Evolutionary conservation across 2,888 invertebrate genomes (phyloP).

Genomic region (Hirtodrosophila histrioides): DNA sequence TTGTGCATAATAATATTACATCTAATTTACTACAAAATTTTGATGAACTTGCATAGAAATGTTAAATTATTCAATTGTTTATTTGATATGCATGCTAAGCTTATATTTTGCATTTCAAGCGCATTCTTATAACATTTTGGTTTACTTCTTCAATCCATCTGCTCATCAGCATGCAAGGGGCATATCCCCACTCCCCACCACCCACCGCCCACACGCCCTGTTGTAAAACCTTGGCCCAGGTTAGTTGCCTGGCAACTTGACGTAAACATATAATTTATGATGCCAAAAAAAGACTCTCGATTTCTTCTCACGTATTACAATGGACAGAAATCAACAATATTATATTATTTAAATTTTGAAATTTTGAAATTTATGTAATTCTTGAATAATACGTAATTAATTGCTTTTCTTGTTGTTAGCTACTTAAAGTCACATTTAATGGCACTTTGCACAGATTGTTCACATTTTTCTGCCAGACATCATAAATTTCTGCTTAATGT

Average conservation of each 20-base stretch:
- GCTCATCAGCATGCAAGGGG: conserved; percentile 34
- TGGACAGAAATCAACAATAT: conserved; percentile 31
- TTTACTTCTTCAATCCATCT: neutral
- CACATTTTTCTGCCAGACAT: conserved; percentile 2
- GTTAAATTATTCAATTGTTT: no score
- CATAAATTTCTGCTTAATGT: conserved; percentile 29
- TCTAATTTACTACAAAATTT: no score
- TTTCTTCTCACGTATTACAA: conserved; percentile 29
- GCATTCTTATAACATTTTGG: no score
- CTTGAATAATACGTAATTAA: conserved; percentile 34
- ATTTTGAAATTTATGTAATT: conserved; percentile 31
- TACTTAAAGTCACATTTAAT: conserved; percentile 25
- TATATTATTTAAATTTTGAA: neutral
- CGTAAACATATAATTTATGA: conserved; percentile 29
- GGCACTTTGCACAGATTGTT: conserved; percentile 30
- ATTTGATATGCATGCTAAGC: neutral
- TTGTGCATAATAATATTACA: no score
- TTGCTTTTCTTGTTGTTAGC: conserved; percentile 28
- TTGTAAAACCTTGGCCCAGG: conserved; percentile 29
- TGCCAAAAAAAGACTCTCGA: conserved; percentile 14
- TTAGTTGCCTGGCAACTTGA: conserved; percentile 41
- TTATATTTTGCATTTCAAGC: no score
- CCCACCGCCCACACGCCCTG: neutral
- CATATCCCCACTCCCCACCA: neutral
- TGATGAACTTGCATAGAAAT: no score